Base-by-base conservation (phyloP, 2,797 vertebrate species). In the Darevskia mixta region DNA sequence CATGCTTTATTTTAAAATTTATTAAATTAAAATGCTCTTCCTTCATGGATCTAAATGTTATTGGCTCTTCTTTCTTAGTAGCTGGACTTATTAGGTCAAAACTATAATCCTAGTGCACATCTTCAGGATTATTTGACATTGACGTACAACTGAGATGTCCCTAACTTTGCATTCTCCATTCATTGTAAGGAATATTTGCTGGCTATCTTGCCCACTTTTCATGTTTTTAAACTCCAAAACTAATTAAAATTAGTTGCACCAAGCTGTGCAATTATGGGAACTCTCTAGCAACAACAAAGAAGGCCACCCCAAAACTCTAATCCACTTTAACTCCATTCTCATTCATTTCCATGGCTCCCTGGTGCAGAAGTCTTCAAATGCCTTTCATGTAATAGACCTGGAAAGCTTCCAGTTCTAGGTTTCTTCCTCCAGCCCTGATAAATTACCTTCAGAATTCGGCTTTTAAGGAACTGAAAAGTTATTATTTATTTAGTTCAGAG, bases 221-320 rank as follows among this genome's bases (percentile, higher is more conserved):
- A 32, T 45, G 17, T 43, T 75, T 64, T 17, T 86, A 45, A 67
- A 32, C 49, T 18, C 32, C 35, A 58, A 38, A 61, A 49, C 18
- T 45, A 18, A 66, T 45, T 66, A 49, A 5, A 78, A 58, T 67
- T 78, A 32, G 41, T 78, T 45, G 73, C 41, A 67, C 43, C 29
- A 86, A 77, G 11, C 55, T 67, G 61, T 86, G 38, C 20, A 79
- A 18, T 78, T 85, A 78, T 66, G 73, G 58, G 8, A 85, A 66
- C 9, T 64, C 18, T 49, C 17, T 75, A 75, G 38, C 58, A 69
- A 83, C 69, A 58, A 72, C 49, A 55, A 82, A 82, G 18, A 71
- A 71, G 29, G 3, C 67, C 27, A 45, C 43, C 67, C 38, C 41
- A 41, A 69, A 69, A 45, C 80, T 67, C 35, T 82, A 27, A 58